Conservation (phyloP, 2,888 invertebrate genomes). For the Lomographa bimaculata region DNA sequence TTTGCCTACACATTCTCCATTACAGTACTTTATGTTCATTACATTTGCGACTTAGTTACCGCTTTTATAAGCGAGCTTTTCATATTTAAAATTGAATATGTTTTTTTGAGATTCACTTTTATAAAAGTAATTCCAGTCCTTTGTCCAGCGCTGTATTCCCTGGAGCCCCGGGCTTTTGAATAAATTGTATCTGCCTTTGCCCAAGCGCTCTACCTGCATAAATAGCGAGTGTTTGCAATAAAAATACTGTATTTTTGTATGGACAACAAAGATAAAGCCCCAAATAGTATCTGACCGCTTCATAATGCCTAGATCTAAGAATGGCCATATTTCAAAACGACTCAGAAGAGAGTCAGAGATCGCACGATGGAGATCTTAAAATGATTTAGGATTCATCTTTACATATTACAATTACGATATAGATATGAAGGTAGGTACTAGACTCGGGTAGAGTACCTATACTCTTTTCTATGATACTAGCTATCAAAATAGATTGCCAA, state of each 20-base stretch:
- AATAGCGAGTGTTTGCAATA: slow-evolving; percentile 23
- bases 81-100: slow-evolving; percentile 42
- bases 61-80: slow-evolving; percentile 29
- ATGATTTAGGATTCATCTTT: no score
- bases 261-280: no score
- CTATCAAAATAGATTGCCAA: slow-evolving; percentile 9
- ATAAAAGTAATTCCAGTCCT: slow-evolving; percentile 52
- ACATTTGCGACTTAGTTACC: slow-evolving; percentile 26
- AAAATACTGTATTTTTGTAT: slow-evolving; percentile 32
- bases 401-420: no score
- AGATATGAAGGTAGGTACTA: no score
- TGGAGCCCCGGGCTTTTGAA: slow-evolving; percentile 47
- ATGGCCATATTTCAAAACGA: no score
- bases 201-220: slow-evolving; percentile 30
- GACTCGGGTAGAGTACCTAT: no score
- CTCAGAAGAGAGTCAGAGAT: no score
- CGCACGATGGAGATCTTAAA: no score
- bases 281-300: no score
- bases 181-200: slow-evolving; percentile 47
- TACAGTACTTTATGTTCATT: slow-evolving; percentile 26
- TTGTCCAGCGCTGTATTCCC: slow-evolving; percentile 47
- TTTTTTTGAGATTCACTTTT: slow-evolving; percentile 43
- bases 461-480: no score
- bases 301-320: no score
- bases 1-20: slow-evolving; percentile 21